phyloP scores from a whole-genome alignment of 2,797 vertebrate species.

The Microctenopoma lineatum region DNA sequence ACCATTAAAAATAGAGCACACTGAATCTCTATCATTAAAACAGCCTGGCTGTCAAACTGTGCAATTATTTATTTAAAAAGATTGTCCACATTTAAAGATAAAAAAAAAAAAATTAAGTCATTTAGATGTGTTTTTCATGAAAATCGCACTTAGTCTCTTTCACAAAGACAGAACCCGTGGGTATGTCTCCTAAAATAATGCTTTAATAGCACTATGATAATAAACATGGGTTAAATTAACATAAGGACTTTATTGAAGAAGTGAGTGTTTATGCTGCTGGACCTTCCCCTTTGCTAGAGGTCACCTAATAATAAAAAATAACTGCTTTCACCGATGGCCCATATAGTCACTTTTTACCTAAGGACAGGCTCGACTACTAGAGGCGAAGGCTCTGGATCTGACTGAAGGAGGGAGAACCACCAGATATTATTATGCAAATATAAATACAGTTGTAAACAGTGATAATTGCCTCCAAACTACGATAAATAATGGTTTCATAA shows the following conservation, averaged over 20 bases:
- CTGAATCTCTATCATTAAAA: too few relatives aligned
- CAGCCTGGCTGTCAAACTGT: too few relatives aligned
- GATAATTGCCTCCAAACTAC: conserved; percentile 29
- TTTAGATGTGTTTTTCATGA: neutral
- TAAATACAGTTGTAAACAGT: conserved; percentile 24
- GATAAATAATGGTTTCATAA: conserved; percentile 35
- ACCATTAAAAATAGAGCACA: too few relatives aligned
- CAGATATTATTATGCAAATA: conserved; percentile 45
- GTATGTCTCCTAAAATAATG: too few relatives aligned
- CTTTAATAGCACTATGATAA: too few relatives aligned
- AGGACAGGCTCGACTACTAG: neutral
- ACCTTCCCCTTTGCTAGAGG: neutral
- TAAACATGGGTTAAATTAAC: too few relatives aligned
- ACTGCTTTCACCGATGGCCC: neutral
- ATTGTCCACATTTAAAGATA: neutral
- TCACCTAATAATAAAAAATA: neutral
- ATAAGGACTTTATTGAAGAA: too few relatives aligned
- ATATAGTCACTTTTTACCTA: neutral
- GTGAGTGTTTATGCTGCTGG: too few relatives aligned
- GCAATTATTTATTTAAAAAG: too few relatives aligned
- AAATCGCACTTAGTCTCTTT: too few relatives aligned
- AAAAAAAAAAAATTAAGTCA: neutral
- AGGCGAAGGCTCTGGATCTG: neutral
- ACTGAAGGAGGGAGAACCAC: conserved; percentile 23
- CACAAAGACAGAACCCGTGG: too few relatives aligned